Evolutionary conservation across 2,113 vertebrate species (phyloP).

Genomic region (Salvelinus alpinus): DNA sequence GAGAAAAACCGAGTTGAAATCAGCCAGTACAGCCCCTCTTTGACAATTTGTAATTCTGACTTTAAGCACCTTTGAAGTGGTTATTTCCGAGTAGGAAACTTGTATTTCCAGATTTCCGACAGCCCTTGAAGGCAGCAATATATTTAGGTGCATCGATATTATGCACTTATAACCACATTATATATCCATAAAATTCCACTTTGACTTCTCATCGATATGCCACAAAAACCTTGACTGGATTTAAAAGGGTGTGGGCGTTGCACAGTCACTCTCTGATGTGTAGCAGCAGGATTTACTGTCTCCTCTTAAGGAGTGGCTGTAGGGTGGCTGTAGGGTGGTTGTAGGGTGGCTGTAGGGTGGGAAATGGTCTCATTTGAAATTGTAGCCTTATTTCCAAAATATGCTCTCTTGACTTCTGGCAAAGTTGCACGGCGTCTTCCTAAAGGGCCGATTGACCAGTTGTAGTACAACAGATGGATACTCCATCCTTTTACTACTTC

Average conservation of each 20-base stretch:
- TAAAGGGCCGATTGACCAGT: conserved; percentile 18
- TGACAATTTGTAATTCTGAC: too few relatives aligned
- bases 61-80: too few relatives aligned
- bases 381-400: conserved; percentile 18
- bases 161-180: not conserved
- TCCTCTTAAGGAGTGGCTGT: not conserved
- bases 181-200: not conserved
- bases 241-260: not conserved
- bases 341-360: not conserved
- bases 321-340: not conserved
- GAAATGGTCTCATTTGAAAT: conserved; percentile 33
- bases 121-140: too few relatives aligned
- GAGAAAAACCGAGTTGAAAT: too few relatives aligned
- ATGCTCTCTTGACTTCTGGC: conserved; percentile 14
- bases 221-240: not conserved
- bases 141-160: not conserved
- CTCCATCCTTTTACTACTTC: conserved; percentile 24
- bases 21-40: too few relatives aligned
- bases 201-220: not conserved
- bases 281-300: conserved; percentile 21
- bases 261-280: conserved; percentile 6
- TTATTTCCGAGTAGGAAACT: too few relatives aligned
- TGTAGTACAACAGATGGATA: conserved; percentile 30
- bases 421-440: conserved; percentile 3
- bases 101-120: too few relatives aligned